Conservation (phyloP, 2,888 invertebrate genomes). For the Lottia gigantea region DNA sequence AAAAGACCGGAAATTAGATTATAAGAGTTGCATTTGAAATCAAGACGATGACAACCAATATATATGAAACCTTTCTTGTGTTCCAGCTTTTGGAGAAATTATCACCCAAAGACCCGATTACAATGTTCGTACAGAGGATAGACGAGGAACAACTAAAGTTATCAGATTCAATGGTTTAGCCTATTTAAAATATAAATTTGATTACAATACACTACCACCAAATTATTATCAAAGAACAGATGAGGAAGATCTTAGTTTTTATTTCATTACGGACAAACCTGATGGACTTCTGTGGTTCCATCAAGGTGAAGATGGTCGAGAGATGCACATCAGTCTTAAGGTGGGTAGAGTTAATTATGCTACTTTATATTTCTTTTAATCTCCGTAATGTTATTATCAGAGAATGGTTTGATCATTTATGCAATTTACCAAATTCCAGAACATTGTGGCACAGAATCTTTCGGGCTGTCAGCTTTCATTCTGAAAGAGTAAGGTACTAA, state of each 20-base stretch:
- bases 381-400: too few relatives aligned
- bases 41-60: too few relatives aligned
- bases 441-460: too few relatives aligned
- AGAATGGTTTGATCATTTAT: too few relatives aligned
- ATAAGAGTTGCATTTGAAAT: too few relatives aligned
- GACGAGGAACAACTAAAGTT: constrained; percentile 33
- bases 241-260: constrained; percentile 46
- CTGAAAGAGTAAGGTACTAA: too few relatives aligned
- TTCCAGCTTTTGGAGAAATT: constrained; percentile 14
- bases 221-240: constrained; percentile 37
- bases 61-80: too few relatives aligned
- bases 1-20: too few relatives aligned
- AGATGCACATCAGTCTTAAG: constrained; percentile 57
- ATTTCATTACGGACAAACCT: constrained; percentile 49
- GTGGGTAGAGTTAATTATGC: constrained; percentile 33
- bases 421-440: too few relatives aligned
- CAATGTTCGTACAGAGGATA: constrained; percentile 17
- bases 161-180: constrained; percentile 39
- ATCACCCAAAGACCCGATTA: constrained; percentile 18
- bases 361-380: too few relatives aligned
- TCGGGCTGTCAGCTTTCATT: too few relatives aligned
- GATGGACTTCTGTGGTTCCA: constrained; percentile 63
- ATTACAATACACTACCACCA: constrained; percentile 28
- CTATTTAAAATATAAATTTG: constrained; percentile 51
- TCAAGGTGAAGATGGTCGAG: constrained; percentile 39